phyloP scores from a whole-genome alignment of 2,888 invertebrate genomes.

The Phania funesta region DNA sequence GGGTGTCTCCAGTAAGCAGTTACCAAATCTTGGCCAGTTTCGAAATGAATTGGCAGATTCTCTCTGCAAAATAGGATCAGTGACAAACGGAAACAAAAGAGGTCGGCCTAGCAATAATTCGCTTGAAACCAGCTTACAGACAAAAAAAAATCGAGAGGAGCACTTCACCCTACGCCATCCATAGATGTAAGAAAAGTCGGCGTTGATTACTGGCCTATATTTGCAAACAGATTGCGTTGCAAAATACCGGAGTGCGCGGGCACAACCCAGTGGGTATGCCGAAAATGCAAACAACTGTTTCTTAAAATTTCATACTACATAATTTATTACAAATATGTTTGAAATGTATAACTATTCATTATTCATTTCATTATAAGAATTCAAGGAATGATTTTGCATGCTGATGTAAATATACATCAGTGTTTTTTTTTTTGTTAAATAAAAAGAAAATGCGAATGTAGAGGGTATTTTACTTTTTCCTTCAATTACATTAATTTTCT shows the following conservation, averaged over 20 bases:
- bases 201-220: constrained; percentile 3
- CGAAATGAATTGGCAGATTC: not conserved
- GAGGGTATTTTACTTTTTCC: too few species aligned
- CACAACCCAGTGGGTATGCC: not conserved
- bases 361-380: constrained; percentile 8
- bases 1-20: not conserved
- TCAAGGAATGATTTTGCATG: constrained; percentile 12
- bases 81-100: not conserved
- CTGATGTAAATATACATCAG: constrained; percentile 7
- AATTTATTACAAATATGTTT: not conserved
- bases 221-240: constrained; percentile 18
- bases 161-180: not conserved
- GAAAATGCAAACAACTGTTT: constrained; percentile 14
- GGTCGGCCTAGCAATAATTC: not conserved
- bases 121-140: too few species aligned
- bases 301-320: not conserved
- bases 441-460: constrained; percentile 6
- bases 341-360: not conserved
- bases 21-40: not conserved
- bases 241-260: not conserved
- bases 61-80: not conserved
- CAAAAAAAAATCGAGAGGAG: too few species aligned
- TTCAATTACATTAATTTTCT: not conserved
- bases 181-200: not conserved
- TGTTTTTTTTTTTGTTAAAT: too few species aligned